Base-by-base conservation (phyloP, 2,888 invertebrate genomes). In the Tipula lateralis region DNA sequence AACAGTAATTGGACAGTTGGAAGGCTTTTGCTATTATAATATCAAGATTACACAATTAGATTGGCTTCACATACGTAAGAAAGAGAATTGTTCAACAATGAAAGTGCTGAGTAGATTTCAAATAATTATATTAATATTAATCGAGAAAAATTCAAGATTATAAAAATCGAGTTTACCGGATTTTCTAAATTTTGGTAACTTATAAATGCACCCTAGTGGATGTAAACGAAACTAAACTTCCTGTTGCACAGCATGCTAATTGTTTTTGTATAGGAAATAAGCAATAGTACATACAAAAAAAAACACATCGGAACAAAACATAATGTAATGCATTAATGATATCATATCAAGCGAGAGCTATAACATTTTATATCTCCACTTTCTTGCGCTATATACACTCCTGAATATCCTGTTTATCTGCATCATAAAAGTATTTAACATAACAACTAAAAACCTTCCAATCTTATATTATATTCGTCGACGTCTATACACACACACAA, bases 401-500 rank as follows among this genome's bases (percentile, higher is more conserved):
- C 66, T 24, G 66, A 66, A 66, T 66, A 66, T 66, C 66, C 66
- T 50, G 66, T 66, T 66, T 66, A 66, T 66, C 66, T 24, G 66
- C 66, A 66, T 66, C 24, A 24, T 66, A 66, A 66, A 66, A 66
- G 9, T 66, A 24, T 36, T 6, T 36, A 36, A n/a, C 24, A 9
- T 66, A 66, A 24, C 66, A 66, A 66, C 66, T 2, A 7, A 66
- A n/a, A 66, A 66, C 24, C 24, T 24, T 66, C 24, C 66, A 66
- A 66, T 24, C 6, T 50, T 12, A 2, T 50, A 19, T 19, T 5
- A 19, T 66, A 66, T 66, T 9, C 66, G 66, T 66, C 66, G 66
- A 66, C 9, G 24, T 66, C 66, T 24, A 2, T 44, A n/a, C 16
- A 44, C 16, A 44, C 44, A 44, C 16, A 44, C 13, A 44, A 44